A percentile compares a stretch with the other conserved stretches of the same genome.
Conservation (phyloP, 2,888 invertebrate genomes). For the Arctia plantaginis region DNA sequence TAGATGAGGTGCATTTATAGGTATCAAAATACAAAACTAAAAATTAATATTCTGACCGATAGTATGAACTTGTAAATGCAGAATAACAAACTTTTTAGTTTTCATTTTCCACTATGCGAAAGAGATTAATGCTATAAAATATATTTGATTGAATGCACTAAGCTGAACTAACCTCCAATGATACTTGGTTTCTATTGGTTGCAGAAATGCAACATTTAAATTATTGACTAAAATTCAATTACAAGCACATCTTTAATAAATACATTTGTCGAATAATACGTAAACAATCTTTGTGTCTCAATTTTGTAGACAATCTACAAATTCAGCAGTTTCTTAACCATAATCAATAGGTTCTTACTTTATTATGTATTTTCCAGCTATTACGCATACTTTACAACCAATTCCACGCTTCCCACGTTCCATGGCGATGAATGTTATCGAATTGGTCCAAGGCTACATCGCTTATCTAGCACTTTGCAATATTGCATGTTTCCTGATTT, state of each 20-base stretch:
- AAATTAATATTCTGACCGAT: not conserved
- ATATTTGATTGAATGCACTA: too few relatives aligned
- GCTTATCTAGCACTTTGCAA: conserved; percentile 48
- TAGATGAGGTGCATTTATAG: not conserved
- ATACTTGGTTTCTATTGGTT: too few relatives aligned
- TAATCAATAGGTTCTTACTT: not conserved
- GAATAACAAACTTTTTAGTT: not conserved
- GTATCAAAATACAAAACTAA: not conserved
- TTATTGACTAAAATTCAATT: too few relatives aligned
- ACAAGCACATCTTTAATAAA: too few relatives aligned
- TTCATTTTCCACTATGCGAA: too few relatives aligned
- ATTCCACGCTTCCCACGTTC: conserved; percentile 47
- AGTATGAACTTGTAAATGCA: not conserved
- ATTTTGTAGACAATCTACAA: not conserved
- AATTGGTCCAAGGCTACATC: conserved; percentile 59
- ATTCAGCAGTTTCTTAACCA: not conserved
- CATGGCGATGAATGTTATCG: conserved; percentile 58
- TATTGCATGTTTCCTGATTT: conserved; percentile 35
- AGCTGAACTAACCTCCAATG: too few relatives aligned
- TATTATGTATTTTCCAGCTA: conserved; percentile 30
- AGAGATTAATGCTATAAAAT: too few relatives aligned
- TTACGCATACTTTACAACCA: conserved; percentile 6
- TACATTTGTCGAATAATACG: not conserved
- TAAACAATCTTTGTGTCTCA: not conserved
- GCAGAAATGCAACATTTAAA: too few relatives aligned